Conservation (phyloP, 2,113 vertebrate genomes). For the Albula goreensis region DNA sequence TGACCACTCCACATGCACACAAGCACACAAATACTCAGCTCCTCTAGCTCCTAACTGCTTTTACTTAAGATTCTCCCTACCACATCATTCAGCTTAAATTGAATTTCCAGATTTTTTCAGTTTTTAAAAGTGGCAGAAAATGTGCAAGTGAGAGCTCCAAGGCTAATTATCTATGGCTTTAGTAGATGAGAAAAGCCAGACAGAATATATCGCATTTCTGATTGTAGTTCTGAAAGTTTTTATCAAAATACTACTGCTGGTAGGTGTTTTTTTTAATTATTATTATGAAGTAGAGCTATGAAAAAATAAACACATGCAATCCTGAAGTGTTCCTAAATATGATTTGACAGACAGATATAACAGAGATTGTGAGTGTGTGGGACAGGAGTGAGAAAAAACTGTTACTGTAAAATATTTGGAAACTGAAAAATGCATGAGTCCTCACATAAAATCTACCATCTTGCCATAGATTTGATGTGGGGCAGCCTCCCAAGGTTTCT, state of each 20-base stretch:
- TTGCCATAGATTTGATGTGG: background rate
- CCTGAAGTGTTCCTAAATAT: background rate
- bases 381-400: background rate
- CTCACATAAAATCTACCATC: background rate
- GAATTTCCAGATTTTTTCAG: background rate
- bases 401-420: background rate
- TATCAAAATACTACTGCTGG: background rate
- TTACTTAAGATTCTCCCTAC: background rate
- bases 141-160: background rate
- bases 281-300: background rate
- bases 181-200: background rate
- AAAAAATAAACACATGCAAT: background rate
- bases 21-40: background rate
- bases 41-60: too few species aligned
- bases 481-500: background rate
- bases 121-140: background rate
- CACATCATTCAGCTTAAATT: background rate
- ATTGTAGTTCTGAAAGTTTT: background rate
- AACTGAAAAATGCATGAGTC: background rate
- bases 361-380: background rate
- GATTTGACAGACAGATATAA: background rate
- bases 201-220: too few species aligned
- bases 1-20: background rate
- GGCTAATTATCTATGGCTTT: background rate
- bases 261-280: background rate